Evolutionary conservation across 2,888 invertebrate species (phyloP).

Genomic region (Scotopteryx bipunctaria): DNA sequence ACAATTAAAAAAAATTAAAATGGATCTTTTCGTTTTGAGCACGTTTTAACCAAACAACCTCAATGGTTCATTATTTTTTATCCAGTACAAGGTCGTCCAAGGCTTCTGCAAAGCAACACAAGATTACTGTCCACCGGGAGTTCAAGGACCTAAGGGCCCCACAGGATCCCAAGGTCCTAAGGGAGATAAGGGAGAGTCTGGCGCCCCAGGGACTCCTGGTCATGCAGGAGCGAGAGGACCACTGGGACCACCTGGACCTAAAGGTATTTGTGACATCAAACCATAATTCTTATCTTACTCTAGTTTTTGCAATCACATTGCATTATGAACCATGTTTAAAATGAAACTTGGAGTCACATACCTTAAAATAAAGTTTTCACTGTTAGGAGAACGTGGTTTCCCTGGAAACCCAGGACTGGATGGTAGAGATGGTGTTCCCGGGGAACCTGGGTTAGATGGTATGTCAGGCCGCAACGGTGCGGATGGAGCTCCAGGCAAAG

Average conservation of each 20-base stretch:
- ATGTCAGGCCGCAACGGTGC: conserved; percentile 93
- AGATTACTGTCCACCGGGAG: conserved; percentile 90
- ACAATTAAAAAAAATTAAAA: no score
- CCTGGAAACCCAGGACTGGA: conserved; percentile 90
- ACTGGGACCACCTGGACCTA: conserved; percentile 85
- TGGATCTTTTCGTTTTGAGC: no score
- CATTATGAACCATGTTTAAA: neutral
- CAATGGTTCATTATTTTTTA: no score
- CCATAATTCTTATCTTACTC: neutral
- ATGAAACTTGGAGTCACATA: no score
- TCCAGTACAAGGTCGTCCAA: conserved; percentile 91
- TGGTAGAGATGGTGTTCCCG: conserved; percentile 94
- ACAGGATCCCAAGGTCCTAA: conserved; percentile 84
- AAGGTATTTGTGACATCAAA: conserved; percentile 58
- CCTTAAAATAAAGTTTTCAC: no score
- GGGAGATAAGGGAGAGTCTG: conserved; percentile 87
- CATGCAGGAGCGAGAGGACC: conserved; percentile 87
- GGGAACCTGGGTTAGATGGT: conserved; percentile 95
- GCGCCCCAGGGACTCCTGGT: conserved; percentile 88
- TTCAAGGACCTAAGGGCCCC: conserved; percentile 85
- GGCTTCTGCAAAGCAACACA: conserved; percentile 93
- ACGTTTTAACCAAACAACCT: no score
- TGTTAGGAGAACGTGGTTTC: conserved; percentile 86
- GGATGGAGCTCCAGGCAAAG: conserved; percentile 90
- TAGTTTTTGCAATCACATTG: neutral